Conservation (phyloP, 2,113 vertebrate genomes). For the Brachyhypopomus gauderio region DNA sequence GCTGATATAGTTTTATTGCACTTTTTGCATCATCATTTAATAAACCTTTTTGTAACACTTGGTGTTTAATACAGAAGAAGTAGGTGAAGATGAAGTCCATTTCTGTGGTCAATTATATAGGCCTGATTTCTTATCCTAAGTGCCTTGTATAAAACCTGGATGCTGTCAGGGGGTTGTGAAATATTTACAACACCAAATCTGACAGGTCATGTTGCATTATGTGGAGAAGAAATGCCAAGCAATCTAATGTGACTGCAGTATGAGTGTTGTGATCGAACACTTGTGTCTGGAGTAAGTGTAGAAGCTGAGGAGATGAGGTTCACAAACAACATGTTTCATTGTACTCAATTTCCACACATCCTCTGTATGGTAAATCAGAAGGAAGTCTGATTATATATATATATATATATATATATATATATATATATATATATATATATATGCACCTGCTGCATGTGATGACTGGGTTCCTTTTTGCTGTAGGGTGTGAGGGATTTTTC, state of each 20-base stretch:
- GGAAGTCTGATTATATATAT: too few species aligned
- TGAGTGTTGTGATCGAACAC: not conserved
- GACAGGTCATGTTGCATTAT: not conserved
- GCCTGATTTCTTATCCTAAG: not conserved
- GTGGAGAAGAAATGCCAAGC: too few species aligned
- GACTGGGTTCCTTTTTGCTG: too few species aligned
- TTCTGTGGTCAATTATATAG: not conserved
- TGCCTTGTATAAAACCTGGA: too few species aligned
- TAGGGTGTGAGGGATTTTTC: not conserved
- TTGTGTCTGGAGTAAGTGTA: not conserved
- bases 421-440: too few species aligned
- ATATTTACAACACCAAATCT: not conserved
- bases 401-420: too few species aligned
- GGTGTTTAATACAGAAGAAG: not conserved
- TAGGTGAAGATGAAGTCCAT: not conserved
- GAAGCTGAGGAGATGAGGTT: too few species aligned
- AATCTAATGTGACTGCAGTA: too few species aligned
- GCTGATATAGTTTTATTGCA: constrained; percentile 6
- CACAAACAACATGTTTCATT: too few species aligned
- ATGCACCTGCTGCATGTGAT: too few species aligned
- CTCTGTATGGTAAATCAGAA: too few species aligned
- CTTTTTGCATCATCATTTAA: constrained; percentile 19
- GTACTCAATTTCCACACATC: too few species aligned
- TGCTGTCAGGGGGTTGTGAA: not conserved
- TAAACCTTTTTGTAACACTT: constrained; percentile 19